phyloP scores from a whole-genome alignment of 2,113 vertebrate genomes.

The Crotalus viridis region DNA sequence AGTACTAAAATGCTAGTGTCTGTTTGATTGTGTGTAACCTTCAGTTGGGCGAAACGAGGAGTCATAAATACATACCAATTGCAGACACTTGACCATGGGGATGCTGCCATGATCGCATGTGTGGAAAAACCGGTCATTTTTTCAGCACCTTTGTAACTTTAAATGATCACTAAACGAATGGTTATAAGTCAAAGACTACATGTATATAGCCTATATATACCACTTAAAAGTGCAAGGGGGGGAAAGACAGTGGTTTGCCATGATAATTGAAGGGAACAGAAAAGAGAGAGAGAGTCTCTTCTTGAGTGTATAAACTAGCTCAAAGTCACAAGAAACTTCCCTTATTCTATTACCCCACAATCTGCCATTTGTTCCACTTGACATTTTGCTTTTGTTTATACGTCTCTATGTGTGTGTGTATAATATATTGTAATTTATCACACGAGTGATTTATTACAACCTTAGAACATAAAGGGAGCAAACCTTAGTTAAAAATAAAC shows the following conservation, averaged over 20 bases:
- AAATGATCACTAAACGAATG: background rate
- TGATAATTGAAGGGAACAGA: background rate
- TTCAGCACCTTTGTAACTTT: background rate
- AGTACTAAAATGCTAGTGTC: background rate
- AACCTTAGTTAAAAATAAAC: slow-evolving; percentile 76
- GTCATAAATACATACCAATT: background rate
- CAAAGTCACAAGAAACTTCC: slow-evolving; percentile 3
- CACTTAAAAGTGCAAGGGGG: background rate
- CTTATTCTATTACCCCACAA: background rate
- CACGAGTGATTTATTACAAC: slow-evolving; percentile 61
- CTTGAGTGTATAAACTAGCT: background rate
- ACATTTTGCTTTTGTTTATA: slow-evolving; percentile 16
- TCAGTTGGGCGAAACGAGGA: background rate
- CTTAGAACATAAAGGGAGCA: slow-evolving; percentile 63
- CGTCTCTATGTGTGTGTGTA: background rate
- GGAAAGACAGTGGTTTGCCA: background rate
- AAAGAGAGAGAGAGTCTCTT: too few relatives aligned
- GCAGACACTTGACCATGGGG: background rate
- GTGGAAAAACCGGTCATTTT: background rate
- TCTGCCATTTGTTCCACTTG: slow-evolving; percentile 12
- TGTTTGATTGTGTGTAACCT: background rate
- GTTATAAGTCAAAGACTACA: background rate
- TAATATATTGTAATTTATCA: slow-evolving; percentile 56
- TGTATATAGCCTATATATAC: too few relatives aligned
- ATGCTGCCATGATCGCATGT: background rate